A percentile compares a stretch with the other conserved stretches of the same genome.
Conservation (phyloP, 1,140 invertebrate species). For the Panagrolaimus sp. region DNA sequence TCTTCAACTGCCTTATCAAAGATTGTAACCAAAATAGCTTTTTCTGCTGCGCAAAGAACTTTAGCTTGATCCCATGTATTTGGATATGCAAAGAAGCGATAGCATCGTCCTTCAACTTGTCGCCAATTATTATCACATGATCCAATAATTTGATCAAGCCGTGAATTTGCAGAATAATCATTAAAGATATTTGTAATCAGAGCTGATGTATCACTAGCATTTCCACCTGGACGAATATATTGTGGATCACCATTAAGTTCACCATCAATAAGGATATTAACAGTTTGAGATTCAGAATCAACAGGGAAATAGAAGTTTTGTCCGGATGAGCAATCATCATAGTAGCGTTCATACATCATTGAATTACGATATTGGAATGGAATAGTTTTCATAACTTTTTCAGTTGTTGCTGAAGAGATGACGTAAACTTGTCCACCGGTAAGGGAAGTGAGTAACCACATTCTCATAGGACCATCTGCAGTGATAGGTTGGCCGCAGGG, state of each 20-base stretch:
- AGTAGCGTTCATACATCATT: neutral
- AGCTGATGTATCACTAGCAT: neutral
- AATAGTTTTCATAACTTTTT: neutral
- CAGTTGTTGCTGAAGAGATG: neutral
- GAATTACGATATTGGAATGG: neutral
- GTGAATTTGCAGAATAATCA: neutral
- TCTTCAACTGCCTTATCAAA: neutral
- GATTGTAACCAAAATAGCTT: neutral
- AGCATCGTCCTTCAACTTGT: neutral
- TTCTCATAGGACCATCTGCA: neutral
- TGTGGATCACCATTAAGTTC: neutral
- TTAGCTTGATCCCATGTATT: neutral
- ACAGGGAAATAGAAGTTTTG: conserved; percentile 5
- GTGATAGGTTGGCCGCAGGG: neutral
- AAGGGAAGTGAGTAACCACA: neutral
- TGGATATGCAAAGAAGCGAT: neutral
- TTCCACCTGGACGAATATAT: neutral
- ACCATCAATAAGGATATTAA: conserved; percentile 3
- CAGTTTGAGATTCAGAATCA: neutral
- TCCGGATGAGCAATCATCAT: neutral
- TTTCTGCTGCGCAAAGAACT: neutral
- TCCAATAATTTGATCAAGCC: conserved; percentile 8
- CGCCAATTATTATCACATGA: neutral
- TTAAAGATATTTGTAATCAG: neutral
- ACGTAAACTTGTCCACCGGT: neutral